phyloP scores from a whole-genome alignment of 2,113 vertebrate genomes.

The Saimiri boliviensis region DNA sequence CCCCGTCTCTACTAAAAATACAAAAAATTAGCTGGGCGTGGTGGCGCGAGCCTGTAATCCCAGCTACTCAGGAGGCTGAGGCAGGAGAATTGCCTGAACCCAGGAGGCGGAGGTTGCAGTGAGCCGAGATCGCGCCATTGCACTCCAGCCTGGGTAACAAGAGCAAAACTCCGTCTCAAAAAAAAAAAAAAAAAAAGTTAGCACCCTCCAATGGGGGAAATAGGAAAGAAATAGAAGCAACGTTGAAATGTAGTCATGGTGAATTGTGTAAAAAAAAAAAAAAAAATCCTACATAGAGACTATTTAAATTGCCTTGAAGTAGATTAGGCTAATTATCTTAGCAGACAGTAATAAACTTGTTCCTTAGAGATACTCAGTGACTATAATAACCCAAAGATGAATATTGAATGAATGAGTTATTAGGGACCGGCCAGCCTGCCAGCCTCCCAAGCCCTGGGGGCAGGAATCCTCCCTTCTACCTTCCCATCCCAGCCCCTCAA shows the following conservation, averaged over 20 bases:
- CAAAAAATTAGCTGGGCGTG: too few relatives aligned
- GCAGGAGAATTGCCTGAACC: too few relatives aligned
- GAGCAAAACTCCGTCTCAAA: too few relatives aligned
- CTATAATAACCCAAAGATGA: constrained; percentile 81
- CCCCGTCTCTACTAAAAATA: too few relatives aligned
- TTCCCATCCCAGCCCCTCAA: constrained; percentile 49
- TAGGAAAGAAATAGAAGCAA: background rate
- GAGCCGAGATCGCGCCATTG: too few relatives aligned
- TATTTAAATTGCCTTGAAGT: constrained; percentile 67
- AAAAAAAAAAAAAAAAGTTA: too few relatives aligned
- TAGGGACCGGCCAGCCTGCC: constrained; percentile 60
- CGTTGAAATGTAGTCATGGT: constrained; percentile 21
- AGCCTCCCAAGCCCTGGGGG: constrained; percentile 74
- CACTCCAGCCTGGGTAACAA: too few relatives aligned
- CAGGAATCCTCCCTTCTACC: constrained; percentile 44
- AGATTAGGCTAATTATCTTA: constrained; percentile 78
- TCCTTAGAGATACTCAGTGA: constrained; percentile 75
- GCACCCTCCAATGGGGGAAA: background rate
- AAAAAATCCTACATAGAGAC: constrained; percentile 51
- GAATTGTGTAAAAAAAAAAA: constrained; percentile 55
- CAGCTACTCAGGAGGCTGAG: too few relatives aligned
- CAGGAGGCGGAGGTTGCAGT: too few relatives aligned
- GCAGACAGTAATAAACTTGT: constrained; percentile 73
- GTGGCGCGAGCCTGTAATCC: too few relatives aligned
- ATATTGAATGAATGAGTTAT: constrained; percentile 79